These are phyloP conservation scores for Sapajus apella DNA, from an alignment of 2,113 vertebrate genomes.

Conservation along the genomic window DNA sequence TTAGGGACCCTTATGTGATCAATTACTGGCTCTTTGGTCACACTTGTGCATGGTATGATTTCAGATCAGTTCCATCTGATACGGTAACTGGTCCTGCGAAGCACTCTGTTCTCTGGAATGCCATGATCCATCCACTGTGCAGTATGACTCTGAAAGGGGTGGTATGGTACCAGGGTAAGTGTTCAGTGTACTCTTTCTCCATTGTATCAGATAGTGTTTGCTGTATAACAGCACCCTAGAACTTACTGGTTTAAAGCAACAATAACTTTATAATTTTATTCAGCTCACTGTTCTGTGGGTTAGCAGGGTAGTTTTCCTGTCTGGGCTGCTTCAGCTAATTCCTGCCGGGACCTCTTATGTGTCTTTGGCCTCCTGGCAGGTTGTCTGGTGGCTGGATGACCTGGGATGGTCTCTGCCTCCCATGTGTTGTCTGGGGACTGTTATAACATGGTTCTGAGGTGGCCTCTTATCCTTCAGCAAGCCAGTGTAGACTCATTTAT, in stretches of 20 bases:
- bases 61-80: background rate
- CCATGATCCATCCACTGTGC: conserved; percentile 94
- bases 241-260: background rate
- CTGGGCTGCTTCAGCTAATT: background rate
- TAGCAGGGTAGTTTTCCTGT: background rate
- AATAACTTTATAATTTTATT: background rate
- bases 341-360: background rate
- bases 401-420: background rate
- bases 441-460: background rate
- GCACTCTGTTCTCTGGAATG: conserved; percentile 91
- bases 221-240: background rate
- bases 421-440: background rate
- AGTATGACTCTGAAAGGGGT: conserved; percentile 93
- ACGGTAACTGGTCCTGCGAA: conserved; percentile 48
- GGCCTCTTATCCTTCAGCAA: background rate
- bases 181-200: background rate
- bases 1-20: background rate
- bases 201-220: background rate
- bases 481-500: background rate
- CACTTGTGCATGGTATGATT: background rate
- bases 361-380: background rate
- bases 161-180: conserved; percentile 95
- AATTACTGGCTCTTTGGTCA: background rate
- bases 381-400: background rate
- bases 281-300: background rate